These are phyloP conservation scores for Baronia brevicornis DNA, from an alignment of 2,888 invertebrate genomes.

Conservation along the genomic window DNA sequence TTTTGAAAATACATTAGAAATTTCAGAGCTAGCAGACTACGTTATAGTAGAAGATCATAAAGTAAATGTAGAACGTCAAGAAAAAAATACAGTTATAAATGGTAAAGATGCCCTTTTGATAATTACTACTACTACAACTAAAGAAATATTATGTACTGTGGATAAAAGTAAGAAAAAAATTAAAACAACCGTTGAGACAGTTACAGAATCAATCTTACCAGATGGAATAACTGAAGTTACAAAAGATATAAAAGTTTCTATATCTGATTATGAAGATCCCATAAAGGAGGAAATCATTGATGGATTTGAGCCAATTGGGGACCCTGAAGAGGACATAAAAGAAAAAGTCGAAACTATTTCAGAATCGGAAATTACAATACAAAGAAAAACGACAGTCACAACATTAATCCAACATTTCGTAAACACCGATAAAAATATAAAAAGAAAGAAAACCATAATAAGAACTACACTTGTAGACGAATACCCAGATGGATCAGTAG, in stretches of 20 bases:
- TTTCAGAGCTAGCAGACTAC: slow-evolving; percentile 44
- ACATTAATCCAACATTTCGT: slow-evolving; percentile 39
- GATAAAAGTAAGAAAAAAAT: slow-evolving; percentile 51
- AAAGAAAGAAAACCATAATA: slow-evolving; percentile 45
- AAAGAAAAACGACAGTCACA: slow-evolving; percentile 46
- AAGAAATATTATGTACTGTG: slow-evolving; percentile 44
- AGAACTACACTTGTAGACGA: slow-evolving; percentile 54
- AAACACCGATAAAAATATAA: slow-evolving; percentile 31
- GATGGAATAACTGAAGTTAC: slow-evolving; percentile 58
- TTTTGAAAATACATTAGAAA: slow-evolving; percentile 29
- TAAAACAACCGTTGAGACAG: slow-evolving; percentile 53
- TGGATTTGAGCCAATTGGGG: slow-evolving; percentile 35
- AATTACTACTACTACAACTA: slow-evolving; percentile 53
- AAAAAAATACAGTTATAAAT: slow-evolving; percentile 42
- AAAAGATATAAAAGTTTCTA: slow-evolving; percentile 56
- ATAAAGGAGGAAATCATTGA: slow-evolving; percentile 27
- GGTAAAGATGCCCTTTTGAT: slow-evolving; percentile 50
- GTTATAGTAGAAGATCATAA: slow-evolving; percentile 43
- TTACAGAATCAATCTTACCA: slow-evolving; percentile 52
- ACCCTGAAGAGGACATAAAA: slow-evolving; percentile 38
- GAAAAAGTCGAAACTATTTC: slow-evolving; percentile 34
- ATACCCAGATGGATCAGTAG: slow-evolving; percentile 54
- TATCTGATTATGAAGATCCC: slow-evolving; percentile 43
- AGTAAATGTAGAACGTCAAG: slow-evolving; percentile 42
- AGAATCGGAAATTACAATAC: slow-evolving; percentile 42